Evolutionary conservation across 2,797 vertebrate species (phyloP).

Genomic region (Cacajao melanocephalus): DNA sequence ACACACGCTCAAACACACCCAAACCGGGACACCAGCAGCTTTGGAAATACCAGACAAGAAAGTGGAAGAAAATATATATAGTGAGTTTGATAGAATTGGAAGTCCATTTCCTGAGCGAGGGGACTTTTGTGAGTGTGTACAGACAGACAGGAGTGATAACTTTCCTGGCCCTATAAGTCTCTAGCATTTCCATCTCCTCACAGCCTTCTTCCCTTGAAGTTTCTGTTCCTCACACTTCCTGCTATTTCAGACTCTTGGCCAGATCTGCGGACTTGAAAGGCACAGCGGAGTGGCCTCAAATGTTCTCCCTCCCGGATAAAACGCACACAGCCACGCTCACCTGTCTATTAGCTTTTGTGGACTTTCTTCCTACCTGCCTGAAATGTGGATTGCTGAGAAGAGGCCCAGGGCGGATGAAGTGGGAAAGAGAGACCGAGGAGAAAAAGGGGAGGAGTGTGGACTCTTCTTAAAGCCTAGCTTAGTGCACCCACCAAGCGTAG

Average conservation of each 20-base stretch:
- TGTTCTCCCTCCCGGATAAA: conserved; percentile 66
- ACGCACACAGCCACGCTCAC: background rate
- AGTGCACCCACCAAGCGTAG: no score
- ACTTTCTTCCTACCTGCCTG: background rate
- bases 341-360: conserved; percentile 57
- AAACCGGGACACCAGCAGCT: background rate
- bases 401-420: rapidly evolving
- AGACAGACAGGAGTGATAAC: conserved; percentile 66
- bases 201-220: conserved; percentile 67
- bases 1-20: background rate
- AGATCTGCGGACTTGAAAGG: conserved; percentile 77
- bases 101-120: conserved; percentile 70
- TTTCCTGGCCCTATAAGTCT: conserved; percentile 71
- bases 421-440: rapidly evolving
- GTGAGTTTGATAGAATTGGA: conserved; percentile 69
- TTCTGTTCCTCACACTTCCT: conserved; percentile 68
- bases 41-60: background rate
- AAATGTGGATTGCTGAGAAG: background rate
- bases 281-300: conserved; percentile 47
- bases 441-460: background rate
- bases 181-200: conserved; percentile 56
- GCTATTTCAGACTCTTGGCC: conserved; percentile 76
- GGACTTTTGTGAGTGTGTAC: conserved; percentile 61
- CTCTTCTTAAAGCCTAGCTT: no score
- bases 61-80: conserved; percentile 62